A percentile compares a stretch with the other conserved stretches of the same genome.
Conservation (phyloP, 1,140 invertebrate genomes). For the Heterodera carotae region DNA sequence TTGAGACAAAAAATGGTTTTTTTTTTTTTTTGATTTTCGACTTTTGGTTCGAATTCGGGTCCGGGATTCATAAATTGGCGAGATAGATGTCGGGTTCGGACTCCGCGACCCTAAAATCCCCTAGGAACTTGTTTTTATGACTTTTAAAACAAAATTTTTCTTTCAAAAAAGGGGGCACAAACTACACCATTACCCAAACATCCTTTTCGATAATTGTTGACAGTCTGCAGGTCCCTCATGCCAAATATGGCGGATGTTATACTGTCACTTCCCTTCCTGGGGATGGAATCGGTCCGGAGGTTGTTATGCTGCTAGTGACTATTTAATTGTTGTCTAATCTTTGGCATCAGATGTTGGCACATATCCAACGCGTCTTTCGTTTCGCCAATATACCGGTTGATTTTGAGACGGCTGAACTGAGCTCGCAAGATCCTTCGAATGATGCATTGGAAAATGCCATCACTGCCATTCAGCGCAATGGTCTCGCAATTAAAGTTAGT, state of each 20-base stretch:
- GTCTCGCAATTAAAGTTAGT: slow-evolving; percentile 75
- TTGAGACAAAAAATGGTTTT: no score
- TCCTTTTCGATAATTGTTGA: no score
- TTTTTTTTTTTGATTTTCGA: no score
- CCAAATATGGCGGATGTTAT: slow-evolving; percentile 89
- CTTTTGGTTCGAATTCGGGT: no score
- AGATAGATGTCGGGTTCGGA: no score
- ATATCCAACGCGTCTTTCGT: slow-evolving; percentile 54
- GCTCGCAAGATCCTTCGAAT: slow-evolving; percentile 76
- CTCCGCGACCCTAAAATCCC: no score
- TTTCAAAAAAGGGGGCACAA: no score
- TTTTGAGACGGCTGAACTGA: slow-evolving; percentile 89
- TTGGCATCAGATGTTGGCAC: slow-evolving; percentile 4
- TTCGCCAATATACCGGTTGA: slow-evolving; percentile 87
- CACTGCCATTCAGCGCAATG: slow-evolving; percentile 91
- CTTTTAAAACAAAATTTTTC: no score
- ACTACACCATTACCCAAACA: no score
- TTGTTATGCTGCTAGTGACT: slow-evolving; percentile 65
- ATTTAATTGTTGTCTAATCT: slow-evolving; percentile 11
- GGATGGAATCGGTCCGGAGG: slow-evolving; percentile 89
- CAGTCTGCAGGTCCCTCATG: slow-evolving; percentile 64
- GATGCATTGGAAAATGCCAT: slow-evolving; percentile 88
- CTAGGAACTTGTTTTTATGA: no score
- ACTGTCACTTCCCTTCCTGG: slow-evolving; percentile 89
- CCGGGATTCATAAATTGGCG: no score